Percentiles rank a stretch among this genome's conserved stretches.
Evolutionary conservation across 2,888 invertebrate species (phyloP).

Genomic region (Pyrgus malvae): DNA sequence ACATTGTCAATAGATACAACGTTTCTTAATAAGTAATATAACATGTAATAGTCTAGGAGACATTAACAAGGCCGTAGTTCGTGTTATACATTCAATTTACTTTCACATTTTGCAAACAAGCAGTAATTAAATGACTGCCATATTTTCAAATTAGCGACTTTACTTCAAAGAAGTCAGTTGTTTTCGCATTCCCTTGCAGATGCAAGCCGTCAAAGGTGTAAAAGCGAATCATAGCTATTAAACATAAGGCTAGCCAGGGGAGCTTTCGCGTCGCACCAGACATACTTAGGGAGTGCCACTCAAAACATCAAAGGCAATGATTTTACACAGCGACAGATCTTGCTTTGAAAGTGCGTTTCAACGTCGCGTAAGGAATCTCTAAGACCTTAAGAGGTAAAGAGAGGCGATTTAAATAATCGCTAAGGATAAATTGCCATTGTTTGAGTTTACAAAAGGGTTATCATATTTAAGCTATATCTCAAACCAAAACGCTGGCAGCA

Average conservation of each 20-base stretch:
- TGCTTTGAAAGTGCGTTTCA: slow-evolving; percentile 8
- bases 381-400: not conserved
- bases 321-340: slow-evolving; percentile 28
- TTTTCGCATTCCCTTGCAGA: slow-evolving; percentile 35
- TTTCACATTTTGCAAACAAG: not conserved
- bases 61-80: too few relatives aligned
- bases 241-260: slow-evolving; percentile 50
- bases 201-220: slow-evolving; percentile 62
- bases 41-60: too few relatives aligned
- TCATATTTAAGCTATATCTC: too few relatives aligned
- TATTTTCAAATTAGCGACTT: slow-evolving; percentile 39
- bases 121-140: slow-evolving; percentile 32
- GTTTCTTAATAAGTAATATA: too few relatives aligned
- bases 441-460: too few relatives aligned
- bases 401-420: too few relatives aligned
- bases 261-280: slow-evolving; percentile 58
- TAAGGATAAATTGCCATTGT: too few relatives aligned
- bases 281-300: slow-evolving; percentile 64
- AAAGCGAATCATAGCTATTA: slow-evolving; percentile 71
- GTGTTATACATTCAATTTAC: too few relatives aligned
- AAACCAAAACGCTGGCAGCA: too few relatives aligned
- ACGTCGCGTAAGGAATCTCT: not conserved
- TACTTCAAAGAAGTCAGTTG: slow-evolving; percentile 36
- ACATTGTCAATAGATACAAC: too few relatives aligned
- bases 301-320: slow-evolving; percentile 64